These are phyloP conservation scores for Petrocephalus microphthalmus DNA, from an alignment of 2,113 vertebrate genomes.

Conservation along the genomic window DNA sequence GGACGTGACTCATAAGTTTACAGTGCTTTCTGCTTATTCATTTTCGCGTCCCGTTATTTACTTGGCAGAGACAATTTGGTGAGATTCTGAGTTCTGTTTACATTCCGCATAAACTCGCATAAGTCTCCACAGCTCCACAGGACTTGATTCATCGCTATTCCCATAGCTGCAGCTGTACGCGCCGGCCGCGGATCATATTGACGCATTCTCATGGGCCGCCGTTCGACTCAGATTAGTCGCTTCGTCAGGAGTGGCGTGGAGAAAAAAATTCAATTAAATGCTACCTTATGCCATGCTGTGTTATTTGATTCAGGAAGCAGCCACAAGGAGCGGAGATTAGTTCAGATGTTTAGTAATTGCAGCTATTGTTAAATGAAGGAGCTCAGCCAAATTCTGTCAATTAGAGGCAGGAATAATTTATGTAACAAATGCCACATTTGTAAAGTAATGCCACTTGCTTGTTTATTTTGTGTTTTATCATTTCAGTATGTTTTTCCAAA, in stretches of 20 bases:
- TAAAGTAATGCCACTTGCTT: not conserved
- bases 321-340: not conserved
- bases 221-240: not conserved
- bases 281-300: not conserved
- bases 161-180: not conserved
- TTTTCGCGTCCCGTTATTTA: not conserved
- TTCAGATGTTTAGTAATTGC: constrained; percentile 7
- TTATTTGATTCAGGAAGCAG: constrained; percentile 17
- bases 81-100: not conserved
- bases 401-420: not conserved
- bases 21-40: not conserved
- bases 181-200: not conserved
- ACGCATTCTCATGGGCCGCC: not conserved
- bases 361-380: not conserved
- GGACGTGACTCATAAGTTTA: constrained; percentile 5
- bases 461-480: not conserved
- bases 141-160: not conserved
- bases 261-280: constrained; percentile 1
- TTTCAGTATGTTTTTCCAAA: not conserved
- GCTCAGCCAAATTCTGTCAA: not conserved
- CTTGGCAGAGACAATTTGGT: constrained; percentile 6
- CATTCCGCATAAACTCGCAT: not conserved
- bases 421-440: not conserved
- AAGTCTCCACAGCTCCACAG: not conserved
- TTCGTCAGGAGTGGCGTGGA: not conserved